phyloP scores from a whole-genome alignment of 2,797 vertebrate genomes.

The Rhinogobio ventralis region DNA sequence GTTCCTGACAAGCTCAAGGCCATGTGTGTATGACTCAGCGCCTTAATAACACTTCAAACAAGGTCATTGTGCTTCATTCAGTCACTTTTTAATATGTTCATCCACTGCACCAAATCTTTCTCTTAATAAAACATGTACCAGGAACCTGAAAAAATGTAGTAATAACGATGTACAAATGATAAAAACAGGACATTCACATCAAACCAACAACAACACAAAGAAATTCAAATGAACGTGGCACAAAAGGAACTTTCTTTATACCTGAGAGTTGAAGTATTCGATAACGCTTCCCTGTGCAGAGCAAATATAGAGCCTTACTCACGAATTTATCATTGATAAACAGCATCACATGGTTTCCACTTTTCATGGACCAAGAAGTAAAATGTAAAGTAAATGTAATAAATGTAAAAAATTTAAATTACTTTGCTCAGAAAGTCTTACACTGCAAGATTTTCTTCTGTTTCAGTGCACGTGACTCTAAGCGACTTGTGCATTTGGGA shows the following conservation, averaged over 20 bases:
- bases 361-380: not conserved
- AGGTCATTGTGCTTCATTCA: not conserved
- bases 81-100: not conserved
- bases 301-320: not conserved
- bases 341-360: not conserved
- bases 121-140: not conserved
- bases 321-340: not conserved
- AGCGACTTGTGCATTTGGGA: not conserved
- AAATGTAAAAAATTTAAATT: not conserved
- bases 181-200: not conserved
- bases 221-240: not conserved
- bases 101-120: not conserved
- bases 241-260: not conserved
- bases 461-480: not conserved
- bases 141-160: not conserved
- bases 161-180: not conserved
- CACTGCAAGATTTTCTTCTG: not conserved
- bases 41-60: conserved; percentile 5
- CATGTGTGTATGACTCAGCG: not conserved
- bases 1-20: not conserved
- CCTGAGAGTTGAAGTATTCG: conserved; percentile 29
- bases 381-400: no score
- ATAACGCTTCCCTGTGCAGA: conserved; percentile 38
- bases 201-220: not conserved
- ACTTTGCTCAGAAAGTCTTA: not conserved